Base-by-base conservation (phyloP, 2,888 invertebrate species). In the Leuctra nigra region DNA sequence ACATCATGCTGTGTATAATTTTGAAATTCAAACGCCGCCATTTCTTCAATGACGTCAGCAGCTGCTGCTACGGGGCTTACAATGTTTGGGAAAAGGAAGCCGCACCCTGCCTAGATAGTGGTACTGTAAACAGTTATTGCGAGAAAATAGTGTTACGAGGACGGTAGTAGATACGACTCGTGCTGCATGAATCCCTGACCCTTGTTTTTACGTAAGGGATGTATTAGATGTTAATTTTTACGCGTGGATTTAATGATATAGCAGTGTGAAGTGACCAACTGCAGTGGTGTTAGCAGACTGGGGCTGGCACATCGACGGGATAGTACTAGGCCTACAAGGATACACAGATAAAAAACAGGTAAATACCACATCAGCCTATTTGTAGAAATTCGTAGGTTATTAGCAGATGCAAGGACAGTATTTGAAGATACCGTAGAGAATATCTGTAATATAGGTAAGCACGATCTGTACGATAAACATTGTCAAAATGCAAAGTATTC, bases 61-160 rank as follows among this genome's bases (percentile, higher is more conserved):
- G 20, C 20, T 20, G 22, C 54, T 47, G 62, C 65, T 64, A 65
- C 65, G 65, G 65, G 66, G 66, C 62, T 64, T 65, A 62, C 66
- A 65, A 61, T 61, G 62, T 62, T 64, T 63, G 63, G 65, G 64
- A 63, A 63, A 66, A 61, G 65, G 66, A 66, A 64, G 65, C 66
- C 66, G 66, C 65, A 65, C 66, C 66, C 66, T 65, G 48, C 60
- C 47, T 50, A 39, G 57, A 53, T 56, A 57, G 52, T 60, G 58
- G 55, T 56, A 20, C 38, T 58, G 53, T 54, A 55, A 58, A 60
- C 56, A 55, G 58, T 54, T 54, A 44, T 54, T 39, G 38, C 24
- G 29, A 55, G 44, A 29, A 50, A 24, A 53, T 58, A 56, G 56
- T 29, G 44, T 60, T 56, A 47, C 35, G 50, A 24, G 46, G 41